Percentiles rank a stretch among this genome's conserved stretches.
phyloP scores from a whole-genome alignment of 2,888 invertebrate species.

The Brachyopa scutellaris region DNA sequence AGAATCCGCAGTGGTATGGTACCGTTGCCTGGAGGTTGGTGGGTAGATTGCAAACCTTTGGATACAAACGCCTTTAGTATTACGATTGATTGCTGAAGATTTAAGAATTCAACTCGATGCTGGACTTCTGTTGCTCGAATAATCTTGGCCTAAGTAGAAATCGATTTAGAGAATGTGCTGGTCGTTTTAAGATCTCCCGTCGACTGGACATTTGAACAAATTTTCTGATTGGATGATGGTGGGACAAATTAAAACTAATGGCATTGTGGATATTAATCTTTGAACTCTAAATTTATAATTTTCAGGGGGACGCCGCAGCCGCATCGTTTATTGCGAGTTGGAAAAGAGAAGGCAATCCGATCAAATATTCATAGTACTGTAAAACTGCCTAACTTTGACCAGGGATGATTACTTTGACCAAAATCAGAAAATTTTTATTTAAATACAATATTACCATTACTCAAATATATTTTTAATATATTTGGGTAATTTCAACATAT shows the following conservation, averaged over 20 bases:
- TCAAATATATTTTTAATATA: no score
- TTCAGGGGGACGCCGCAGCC: no score
- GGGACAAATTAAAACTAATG: constrained; percentile 15
- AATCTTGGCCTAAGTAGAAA: not conserved
- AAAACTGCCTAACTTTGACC: no score
- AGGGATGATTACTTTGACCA: no score
- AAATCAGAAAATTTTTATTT: no score
- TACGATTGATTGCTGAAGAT: constrained; percentile 27
- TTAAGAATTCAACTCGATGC: constrained; percentile 6
- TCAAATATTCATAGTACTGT: no score
- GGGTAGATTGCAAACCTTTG: not conserved
- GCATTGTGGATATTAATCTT: not conserved
- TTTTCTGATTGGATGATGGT: not conserved
- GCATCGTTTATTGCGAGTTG: no score
- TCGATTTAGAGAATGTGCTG: constrained; percentile 7
- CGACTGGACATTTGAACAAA: not conserved
- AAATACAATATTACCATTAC: no score
- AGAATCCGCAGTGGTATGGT: constrained; percentile 27
- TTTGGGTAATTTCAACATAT: no score
- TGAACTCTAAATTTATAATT: no score
- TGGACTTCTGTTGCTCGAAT: not conserved
- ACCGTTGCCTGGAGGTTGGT: constrained; percentile 3
- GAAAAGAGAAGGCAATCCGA: no score
- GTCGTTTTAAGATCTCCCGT: not conserved
- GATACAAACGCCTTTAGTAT: constrained; percentile 17